Evolutionary conservation across 2,888 invertebrate species (phyloP), one percentile per base, ranked within the genome.

Genomic region (Seladonia tumulorum): DNA sequence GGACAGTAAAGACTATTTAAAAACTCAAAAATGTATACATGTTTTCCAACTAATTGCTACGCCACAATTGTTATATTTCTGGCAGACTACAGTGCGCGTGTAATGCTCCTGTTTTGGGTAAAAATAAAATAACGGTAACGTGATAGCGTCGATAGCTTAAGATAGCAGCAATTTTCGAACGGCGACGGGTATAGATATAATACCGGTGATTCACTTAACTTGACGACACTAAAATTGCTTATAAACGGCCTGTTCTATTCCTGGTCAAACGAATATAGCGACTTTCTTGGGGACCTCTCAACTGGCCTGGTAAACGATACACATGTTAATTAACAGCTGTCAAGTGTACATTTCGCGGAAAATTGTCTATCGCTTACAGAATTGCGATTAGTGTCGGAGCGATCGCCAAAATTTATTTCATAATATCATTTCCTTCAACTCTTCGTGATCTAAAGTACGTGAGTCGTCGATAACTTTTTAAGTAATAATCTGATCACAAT

Each of bases 71-170:
- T n/a, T 63, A 16, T 63, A 63, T 29, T 29, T 63, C 18, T 66
- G 35, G 35, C 18, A 66, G 8, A 35, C 16, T 29, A 35, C 18
- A 3, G 66, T 7, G 66, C 35, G 66, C 18, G 29, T 35, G 1
- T 35, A 18, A 66, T 66, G 66, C 18, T 18, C 16, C 35, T 66
- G 35, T 66, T 35, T 29, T 29, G 66, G 66, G 35, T 66, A 66
- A 66, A 66, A 66, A 66, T 66, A 66, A 66, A 35, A 66, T 66
- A 66, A 66, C 66, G 66, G 35, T 66, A 66, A 66, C 35, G 18
- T 1, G 66, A 35, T 18, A 35, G 66, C 29, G 66, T 66, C 18
- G 66, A 66, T 66, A 35, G 29, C 66, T 66, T 35, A 66, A 66
- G 35, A 66, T 66, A 66, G 66, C 35, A 25, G 29, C 18, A 35